A percentile compares a stretch with the other conserved stretches of the same genome.
Conservation (phyloP, 2,888 invertebrate genomes). For the Hermaeophaga mercurialis region DNA sequence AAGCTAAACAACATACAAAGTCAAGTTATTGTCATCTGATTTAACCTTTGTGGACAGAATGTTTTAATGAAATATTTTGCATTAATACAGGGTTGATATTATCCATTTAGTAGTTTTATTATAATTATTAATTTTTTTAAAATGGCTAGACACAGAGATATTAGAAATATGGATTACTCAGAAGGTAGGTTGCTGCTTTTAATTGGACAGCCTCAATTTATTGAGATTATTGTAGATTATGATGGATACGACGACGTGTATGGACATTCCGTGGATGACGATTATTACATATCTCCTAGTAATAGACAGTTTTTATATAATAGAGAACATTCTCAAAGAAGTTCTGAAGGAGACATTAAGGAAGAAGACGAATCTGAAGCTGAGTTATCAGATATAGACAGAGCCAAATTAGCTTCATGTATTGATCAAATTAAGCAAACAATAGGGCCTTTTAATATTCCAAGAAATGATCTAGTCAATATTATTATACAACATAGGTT, state of each 20-base stretch:
- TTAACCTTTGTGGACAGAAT: not conserved
- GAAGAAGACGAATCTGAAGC: slow-evolving; percentile 67
- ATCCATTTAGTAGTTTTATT: not conserved
- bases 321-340: slow-evolving; percentile 68
- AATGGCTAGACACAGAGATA: slow-evolving; percentile 88
- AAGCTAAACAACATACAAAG: too few relatives aligned
- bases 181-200: slow-evolving; percentile 63
- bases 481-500: slow-evolving; percentile 75
- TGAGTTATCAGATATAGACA: slow-evolving; percentile 66
- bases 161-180: slow-evolving; percentile 82
- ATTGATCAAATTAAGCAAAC: slow-evolving; percentile 81
- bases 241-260: slow-evolving; percentile 90
- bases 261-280: slow-evolving; percentile 93
- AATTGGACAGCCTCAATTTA: slow-evolving; percentile 5
- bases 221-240: slow-evolving; percentile 68
- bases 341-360: slow-evolving; percentile 71
- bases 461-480: slow-evolving; percentile 74
- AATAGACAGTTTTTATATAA: slow-evolving; percentile 86
- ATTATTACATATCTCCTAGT: slow-evolving; percentile 87
- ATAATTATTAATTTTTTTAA: slow-evolving; percentile 3
- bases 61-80: not conserved
- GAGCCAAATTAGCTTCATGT: slow-evolving; percentile 79
- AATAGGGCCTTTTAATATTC: slow-evolving; percentile 71
- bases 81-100: not conserved
- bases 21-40: not conserved